These are phyloP conservation scores for Saimiri boliviensis DNA, from an alignment of 2,113 vertebrate species.

Conservation along the genomic window DNA sequence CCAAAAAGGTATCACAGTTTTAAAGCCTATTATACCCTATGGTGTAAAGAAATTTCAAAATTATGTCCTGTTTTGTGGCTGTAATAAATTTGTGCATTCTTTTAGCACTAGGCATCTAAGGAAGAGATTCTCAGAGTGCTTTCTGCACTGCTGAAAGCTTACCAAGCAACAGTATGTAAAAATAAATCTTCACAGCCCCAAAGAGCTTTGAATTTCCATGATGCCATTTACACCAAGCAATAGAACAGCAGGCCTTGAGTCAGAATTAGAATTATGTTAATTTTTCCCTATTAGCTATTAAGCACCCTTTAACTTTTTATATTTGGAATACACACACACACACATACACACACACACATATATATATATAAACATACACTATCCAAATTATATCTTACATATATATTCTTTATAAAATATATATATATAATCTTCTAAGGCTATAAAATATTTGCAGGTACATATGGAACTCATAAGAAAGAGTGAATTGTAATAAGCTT, in stretches of 20 bases:
- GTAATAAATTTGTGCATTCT: slow-evolving; percentile 15
- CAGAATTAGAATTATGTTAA: slow-evolving; percentile 13
- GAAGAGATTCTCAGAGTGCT: background rate
- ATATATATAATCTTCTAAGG: background rate
- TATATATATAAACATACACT: too few species aligned
- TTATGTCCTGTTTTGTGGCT: background rate
- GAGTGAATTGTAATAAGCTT: background rate
- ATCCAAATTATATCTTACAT: too few species aligned
- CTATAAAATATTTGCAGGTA: background rate
- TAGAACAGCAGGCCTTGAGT: background rate
- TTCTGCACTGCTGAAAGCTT: slow-evolving; percentile 23
- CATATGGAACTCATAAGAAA: background rate
- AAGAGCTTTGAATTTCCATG: slow-evolving; percentile 31
- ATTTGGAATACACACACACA: background rate
- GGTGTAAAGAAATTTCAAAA: slow-evolving; percentile 32
- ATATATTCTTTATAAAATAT: too few species aligned
- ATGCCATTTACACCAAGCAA: slow-evolving; percentile 45
- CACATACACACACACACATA: accelerated
- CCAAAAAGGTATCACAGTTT: background rate
- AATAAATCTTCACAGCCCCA: slow-evolving; percentile 64
- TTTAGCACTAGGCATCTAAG: slow-evolving; percentile 47
- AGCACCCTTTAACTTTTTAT: background rate
- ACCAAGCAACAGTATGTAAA: slow-evolving; percentile 65
- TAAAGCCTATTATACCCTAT: background rate
- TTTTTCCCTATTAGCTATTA: slow-evolving; percentile 13